These are phyloP conservation scores for Chloropsis hardwickii DNA, from an alignment of 2,113 vertebrate species.

Conservation along the genomic window DNA sequence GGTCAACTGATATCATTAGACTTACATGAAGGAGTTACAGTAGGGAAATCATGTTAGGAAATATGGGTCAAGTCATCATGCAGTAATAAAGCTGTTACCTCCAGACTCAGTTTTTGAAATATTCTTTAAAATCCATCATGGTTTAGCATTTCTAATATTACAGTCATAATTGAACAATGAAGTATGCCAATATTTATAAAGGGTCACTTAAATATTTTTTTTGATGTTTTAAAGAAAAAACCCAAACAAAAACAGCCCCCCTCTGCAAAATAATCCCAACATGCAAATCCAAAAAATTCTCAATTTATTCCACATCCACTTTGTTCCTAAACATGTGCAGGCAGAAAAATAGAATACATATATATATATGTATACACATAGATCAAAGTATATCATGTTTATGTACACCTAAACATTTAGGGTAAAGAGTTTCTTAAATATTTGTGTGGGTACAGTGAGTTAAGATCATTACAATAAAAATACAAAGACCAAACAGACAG, in stretches of 20 bases:
- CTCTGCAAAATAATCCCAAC: accelerated
- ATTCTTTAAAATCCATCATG: slow-evolving; percentile 24
- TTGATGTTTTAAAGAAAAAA: neutral
- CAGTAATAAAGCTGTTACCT: slow-evolving; percentile 74
- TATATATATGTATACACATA: no score
- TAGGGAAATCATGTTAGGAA: slow-evolving; percentile 78
- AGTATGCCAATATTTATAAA: neutral
- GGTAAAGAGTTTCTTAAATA: neutral
- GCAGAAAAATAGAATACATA: neutral
- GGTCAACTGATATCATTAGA: slow-evolving; percentile 79
- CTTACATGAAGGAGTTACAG: slow-evolving; percentile 77
- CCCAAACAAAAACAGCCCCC: neutral
- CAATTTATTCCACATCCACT: neutral
- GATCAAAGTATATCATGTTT: neutral
- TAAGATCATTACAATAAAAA: neutral
- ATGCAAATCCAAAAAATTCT: neutral
- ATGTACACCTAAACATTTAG: neutral
- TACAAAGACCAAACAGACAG: neutral
- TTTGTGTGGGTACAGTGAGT: neutral
- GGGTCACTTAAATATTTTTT: neutral
- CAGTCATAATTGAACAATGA: neutral
- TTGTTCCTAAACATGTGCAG: neutral
- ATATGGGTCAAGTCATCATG: slow-evolving; percentile 75
- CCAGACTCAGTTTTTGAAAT: slow-evolving; percentile 31
- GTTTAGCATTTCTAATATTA: neutral